Conservation (phyloP, 2,888 invertebrate species). For the Scelioninae gen. 1 region DNA sequence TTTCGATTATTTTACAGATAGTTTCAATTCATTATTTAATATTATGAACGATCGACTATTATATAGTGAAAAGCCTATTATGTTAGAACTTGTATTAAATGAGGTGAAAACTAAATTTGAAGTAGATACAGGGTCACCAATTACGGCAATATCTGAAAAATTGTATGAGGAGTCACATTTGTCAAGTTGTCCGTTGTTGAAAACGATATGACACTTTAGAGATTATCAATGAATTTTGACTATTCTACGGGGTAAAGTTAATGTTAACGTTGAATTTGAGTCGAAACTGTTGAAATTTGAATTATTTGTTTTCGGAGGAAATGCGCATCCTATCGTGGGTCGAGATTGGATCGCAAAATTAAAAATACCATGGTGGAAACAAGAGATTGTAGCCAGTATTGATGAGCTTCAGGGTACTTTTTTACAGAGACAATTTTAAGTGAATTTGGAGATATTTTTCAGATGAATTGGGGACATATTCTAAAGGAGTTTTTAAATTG, state of each 20-base stretch:
- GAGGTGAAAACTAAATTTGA: constrained; percentile 36
- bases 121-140: constrained; percentile 60
- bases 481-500: constrained; percentile 53
- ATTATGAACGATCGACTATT: constrained; percentile 1
- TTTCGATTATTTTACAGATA: constrained; percentile 2
- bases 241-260: constrained; percentile 24
- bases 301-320: constrained; percentile 39
- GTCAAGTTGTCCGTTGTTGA: neutral
- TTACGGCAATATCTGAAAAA: constrained; percentile 56
- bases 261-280: constrained; percentile 27
- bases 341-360: constrained; percentile 40
- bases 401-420: neutral
- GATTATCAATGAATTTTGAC: constrained; percentile 40
- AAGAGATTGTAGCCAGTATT: constrained; percentile 14
- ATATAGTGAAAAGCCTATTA: constrained; percentile 28
- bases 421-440: constrained; percentile 3
- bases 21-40: constrained; percentile 37
- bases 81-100: constrained; percentile 21
- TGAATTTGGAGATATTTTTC: constrained; percentile 42
- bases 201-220: constrained; percentile 35
- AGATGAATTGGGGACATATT: constrained; percentile 46
- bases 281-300: neutral
- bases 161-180: constrained; percentile 33
- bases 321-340: constrained; percentile 35
- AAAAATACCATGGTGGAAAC: constrained; percentile 12